Evolutionary conservation across 2,113 vertebrate species (phyloP).

Genomic region (Gadus macrocephalus): DNA sequence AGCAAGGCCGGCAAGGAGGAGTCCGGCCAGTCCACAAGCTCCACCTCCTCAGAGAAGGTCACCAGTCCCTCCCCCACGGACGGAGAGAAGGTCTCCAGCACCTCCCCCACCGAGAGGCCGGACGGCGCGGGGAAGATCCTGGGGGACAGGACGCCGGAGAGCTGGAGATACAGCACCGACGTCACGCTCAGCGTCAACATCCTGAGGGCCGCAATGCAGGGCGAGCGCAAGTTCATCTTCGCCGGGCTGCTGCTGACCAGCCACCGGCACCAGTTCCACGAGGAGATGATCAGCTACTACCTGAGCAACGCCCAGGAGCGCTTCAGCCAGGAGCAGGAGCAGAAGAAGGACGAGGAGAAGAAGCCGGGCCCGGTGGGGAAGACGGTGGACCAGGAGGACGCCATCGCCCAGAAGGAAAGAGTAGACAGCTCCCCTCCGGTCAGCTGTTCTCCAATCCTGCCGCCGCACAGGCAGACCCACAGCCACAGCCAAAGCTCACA

Average conservation of each 20-base stretch:
- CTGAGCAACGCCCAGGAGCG: conserved; percentile 94
- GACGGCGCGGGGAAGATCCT: conserved; percentile 65
- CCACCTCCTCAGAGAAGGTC: conserved; percentile 91
- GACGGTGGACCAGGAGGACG: conserved; percentile 56
- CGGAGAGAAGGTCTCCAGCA: conserved; percentile 77
- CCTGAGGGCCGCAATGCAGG: conserved; percentile 96
- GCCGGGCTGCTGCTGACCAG: conserved; percentile 94
- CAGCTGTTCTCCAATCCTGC: conserved; percentile 83
- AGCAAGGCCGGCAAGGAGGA: conserved; percentile 88
- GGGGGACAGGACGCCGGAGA: conserved; percentile 80
- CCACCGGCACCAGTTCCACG: conserved; percentile 96
- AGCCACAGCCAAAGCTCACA: conserved; percentile 23
- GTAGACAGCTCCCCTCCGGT: conserved; percentile 81
- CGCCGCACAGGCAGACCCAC: conserved; percentile 52
- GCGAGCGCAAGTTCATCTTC: conserved; percentile 97
- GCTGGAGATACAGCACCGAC: conserved; percentile 98
- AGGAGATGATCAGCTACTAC: conserved; percentile 98
- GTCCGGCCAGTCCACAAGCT: conserved; percentile 86
- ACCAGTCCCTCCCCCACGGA: conserved; percentile 90
- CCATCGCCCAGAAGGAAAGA: conserved; percentile 70
- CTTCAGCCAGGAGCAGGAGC: conserved; percentile 94
- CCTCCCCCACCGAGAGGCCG: conserved; percentile 66
- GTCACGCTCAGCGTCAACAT: conserved; percentile 99
- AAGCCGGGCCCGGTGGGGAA: conserved; percentile 52
- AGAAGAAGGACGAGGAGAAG: conserved; percentile 82